These are phyloP conservation scores for Amitus sp. DNA, from an alignment of 2,888 invertebrate genomes.

Conservation along the genomic window DNA sequence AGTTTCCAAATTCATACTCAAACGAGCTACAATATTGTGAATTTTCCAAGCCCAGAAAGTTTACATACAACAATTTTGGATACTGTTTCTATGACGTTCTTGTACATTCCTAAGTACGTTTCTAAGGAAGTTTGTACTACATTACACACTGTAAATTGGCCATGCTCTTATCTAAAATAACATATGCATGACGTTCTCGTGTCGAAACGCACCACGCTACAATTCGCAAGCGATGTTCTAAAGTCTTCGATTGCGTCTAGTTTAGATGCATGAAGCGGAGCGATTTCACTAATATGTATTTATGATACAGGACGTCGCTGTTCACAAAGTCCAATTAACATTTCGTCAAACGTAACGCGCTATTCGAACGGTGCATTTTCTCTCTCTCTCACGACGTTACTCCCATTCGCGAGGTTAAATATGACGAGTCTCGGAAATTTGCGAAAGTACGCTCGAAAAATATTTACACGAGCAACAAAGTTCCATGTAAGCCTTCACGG, in stretches of 20 bases:
- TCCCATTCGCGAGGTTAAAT: constrained; percentile 24
- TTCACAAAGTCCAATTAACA: not conserved
- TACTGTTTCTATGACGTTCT: too few relatives aligned
- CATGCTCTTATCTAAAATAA: too few relatives aligned
- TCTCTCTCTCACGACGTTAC: constrained; percentile 20
- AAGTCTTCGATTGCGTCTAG: constrained; percentile 23
- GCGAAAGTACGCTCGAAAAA: constrained; percentile 27
- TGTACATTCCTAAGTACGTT: too few relatives aligned
- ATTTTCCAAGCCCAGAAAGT: too few relatives aligned
- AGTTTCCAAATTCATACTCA: too few relatives aligned
- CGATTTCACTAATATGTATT: constrained; percentile 7
- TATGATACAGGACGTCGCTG: constrained; percentile 1
- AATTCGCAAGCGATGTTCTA: constrained; percentile 23
- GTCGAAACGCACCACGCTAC: constrained; percentile 19
- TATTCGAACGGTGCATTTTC: constrained; percentile 21
- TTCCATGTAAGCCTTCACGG: constrained; percentile 21
- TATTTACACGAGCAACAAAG: constrained; percentile 27
- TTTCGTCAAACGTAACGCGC: constrained; percentile 5
- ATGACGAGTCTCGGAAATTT: constrained; percentile 31
- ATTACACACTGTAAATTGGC: too few relatives aligned
- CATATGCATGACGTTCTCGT: too few relatives aligned
- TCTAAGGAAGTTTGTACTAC: too few relatives aligned
- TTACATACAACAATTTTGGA: too few relatives aligned
- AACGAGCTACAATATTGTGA: too few relatives aligned
- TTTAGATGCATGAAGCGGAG: constrained; percentile 29